Base-by-base conservation (phyloP, 2,888 invertebrate species). In the Rosalia funebris region DNA sequence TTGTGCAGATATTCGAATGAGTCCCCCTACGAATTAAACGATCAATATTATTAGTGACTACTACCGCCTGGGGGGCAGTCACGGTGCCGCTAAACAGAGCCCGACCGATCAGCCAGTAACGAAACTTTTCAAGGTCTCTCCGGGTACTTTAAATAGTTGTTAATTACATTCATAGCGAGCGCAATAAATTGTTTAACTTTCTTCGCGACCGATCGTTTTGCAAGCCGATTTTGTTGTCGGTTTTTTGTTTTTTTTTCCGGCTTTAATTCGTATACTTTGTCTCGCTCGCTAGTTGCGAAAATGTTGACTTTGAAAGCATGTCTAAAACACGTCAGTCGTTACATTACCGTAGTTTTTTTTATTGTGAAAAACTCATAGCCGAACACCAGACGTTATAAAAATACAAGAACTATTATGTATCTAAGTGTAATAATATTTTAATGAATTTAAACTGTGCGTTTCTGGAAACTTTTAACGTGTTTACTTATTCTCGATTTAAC, bases 1-100 rank as follows among this genome's bases (percentile, higher is more conserved):
- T 48, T 50, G 17, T 50, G 39, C 10, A 14, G 37, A 50, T 50
- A 37, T 36, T 7, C 37, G 37, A 50, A 39, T 39, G 37, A 19
- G 12, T 37, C 19, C 39, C 31, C 50, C 16, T 10, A 19, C 50
- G 37, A 37, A 50, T 50, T 50, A 37, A 50, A 37, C 20, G 37
- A 37, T 50, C 37, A 20, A 39, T 50, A 50, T n/a, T n/a, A n/a
- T 50, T 20, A 25, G 39, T 39, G 20, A 25, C 20, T 34, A 25
- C 37, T 17, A 7, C 17, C 11, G 34, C 34, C 32, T 20, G 50
- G 19, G 14, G 37, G 17, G 37, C 47, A 32, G 32, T n/a, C 17
- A 9, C 7, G 19, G 12, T 9, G 16, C 20, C 1, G 7, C 17
- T n/a, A 15, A 25, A 34, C 11, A 9, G 36, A 17, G 36, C 3